Evolutionary conservation across 2,113 vertebrate species (phyloP), one percentile per base, ranked within the genome.

Genomic region (Labeo rohita): DNA sequence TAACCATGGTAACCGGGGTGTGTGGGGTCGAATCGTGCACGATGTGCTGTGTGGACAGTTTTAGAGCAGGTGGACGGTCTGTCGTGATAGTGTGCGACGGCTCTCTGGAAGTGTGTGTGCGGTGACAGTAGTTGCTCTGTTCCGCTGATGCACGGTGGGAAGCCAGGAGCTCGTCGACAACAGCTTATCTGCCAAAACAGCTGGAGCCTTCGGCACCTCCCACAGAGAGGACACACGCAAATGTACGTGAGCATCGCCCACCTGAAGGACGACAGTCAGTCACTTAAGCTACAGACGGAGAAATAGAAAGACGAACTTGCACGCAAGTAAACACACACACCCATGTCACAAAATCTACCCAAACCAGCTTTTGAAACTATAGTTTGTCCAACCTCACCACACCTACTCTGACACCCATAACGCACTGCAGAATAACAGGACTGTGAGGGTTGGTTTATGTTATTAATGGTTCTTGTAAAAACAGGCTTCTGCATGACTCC

Each of bases 111-210:
- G 77, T 61, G 56, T 78, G n/a, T 54, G 45, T 59, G 75, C 50
- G 50, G 76, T 47, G 89, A 91, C 90, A 85, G 89, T 16, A 61
- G 54, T 5, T 77, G 87, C 87, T 81, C 85, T 66, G 72, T 91
- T 90, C 88, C 80, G 87, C 90, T 88, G 90, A 92, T 61, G 72
- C 90, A 87, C 87, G 75, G 89, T 82, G 11, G 88, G 90, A 87
- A 76, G 85, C 87, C 83, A 83, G 85, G 91, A 89, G 90, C 90
- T 89, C 89, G 66, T 89, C 56, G 45, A 70, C 79, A 68, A 85
- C 65, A 83, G 90, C 90, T 93, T 94, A 94, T 94, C 93, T 93
- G 90, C 88, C 91, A 91, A 90, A 93, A 90, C 93, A 94, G 93
- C 92, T 91, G 82, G 92, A 87, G 87, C 74, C 65, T 90, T 77